phyloP scores from a whole-genome alignment of 2,113 vertebrate genomes.

The Psettodes erumei region DNA sequence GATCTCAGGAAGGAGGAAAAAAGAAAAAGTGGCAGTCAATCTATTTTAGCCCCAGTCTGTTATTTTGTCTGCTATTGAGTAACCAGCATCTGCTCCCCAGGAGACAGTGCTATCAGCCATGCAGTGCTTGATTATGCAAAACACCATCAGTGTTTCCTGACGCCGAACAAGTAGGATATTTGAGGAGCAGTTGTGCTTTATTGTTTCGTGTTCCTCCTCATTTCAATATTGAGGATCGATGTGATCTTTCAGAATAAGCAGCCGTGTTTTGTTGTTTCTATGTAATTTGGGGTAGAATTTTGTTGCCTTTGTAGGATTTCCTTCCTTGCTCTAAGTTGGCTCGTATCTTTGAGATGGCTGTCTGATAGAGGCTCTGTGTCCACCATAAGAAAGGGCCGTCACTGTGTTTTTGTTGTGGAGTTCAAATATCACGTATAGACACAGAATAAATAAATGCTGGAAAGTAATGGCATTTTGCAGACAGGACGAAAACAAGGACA shows the following conservation, averaged over 20 bases:
- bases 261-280: neutral
- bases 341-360: neutral
- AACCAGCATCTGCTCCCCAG: conserved; percentile 76
- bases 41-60: conserved; percentile 79
- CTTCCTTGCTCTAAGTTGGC: neutral
- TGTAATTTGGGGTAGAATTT: neutral
- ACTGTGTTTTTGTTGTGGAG: neutral
- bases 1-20: conserved; percentile 74
- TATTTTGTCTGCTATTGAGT: conserved; percentile 80
- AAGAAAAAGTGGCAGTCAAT: conserved; percentile 61
- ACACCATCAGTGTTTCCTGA: conserved; percentile 68
- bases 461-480: conserved; percentile 42
- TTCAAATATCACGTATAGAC: neutral
- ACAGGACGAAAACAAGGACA: conserved; percentile 36
- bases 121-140: conserved; percentile 76
- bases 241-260: neutral
- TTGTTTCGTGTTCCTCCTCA: conserved; percentile 9
- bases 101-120: conserved; percentile 67
- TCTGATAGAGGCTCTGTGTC: neutral
- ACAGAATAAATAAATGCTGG: conserved; percentile 11
- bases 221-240: conserved; percentile 4
- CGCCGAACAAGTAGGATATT: conserved; percentile 40
- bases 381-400: neutral
- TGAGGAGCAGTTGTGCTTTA: conserved; percentile 33
- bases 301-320: neutral